Percentiles rank a stretch among this genome's conserved stretches.
Conservation (phyloP, 2,888 invertebrate species). For the Laspeyria flexula region DNA sequence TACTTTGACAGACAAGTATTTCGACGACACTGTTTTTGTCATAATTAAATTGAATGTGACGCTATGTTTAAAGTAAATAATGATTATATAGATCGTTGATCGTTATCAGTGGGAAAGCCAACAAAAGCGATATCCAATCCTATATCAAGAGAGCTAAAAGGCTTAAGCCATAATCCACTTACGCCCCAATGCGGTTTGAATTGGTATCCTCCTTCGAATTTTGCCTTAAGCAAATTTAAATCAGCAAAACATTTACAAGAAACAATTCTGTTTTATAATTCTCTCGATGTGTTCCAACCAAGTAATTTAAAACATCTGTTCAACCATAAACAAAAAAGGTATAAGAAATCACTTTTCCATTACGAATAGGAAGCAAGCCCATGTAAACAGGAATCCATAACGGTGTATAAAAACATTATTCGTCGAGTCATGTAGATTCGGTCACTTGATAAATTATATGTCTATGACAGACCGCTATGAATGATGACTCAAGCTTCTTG, state of each 20-base stretch:
- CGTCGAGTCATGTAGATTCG: conserved; percentile 45
- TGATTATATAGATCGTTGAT: no score
- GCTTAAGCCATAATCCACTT: no score
- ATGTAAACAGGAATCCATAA: conserved; percentile 11
- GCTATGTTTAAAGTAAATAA: no score
- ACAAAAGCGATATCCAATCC: no score
- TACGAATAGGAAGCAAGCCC: background rate
- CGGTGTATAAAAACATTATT: conserved; percentile 23
- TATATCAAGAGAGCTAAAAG: no score
- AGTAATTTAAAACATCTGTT: background rate
- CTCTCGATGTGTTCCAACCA: background rate
- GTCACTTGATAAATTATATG: conserved; percentile 61
- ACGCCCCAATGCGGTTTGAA: no score
- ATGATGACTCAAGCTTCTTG: conserved; percentile 62
- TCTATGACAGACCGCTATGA: conserved; percentile 54
- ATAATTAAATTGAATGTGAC: no score
- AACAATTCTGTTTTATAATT: background rate
- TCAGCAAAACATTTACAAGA: background rate
- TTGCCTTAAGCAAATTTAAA: no score
- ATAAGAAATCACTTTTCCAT: background rate
- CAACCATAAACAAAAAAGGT: background rate
- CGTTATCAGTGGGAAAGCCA: no score
- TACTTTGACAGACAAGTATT: no score
- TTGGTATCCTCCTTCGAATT: no score
- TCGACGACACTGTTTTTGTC: no score